These are phyloP conservation scores for Drosophila willistoni DNA, from an alignment of 1,140 invertebrate genomes.

Conservation along the genomic window DNA sequence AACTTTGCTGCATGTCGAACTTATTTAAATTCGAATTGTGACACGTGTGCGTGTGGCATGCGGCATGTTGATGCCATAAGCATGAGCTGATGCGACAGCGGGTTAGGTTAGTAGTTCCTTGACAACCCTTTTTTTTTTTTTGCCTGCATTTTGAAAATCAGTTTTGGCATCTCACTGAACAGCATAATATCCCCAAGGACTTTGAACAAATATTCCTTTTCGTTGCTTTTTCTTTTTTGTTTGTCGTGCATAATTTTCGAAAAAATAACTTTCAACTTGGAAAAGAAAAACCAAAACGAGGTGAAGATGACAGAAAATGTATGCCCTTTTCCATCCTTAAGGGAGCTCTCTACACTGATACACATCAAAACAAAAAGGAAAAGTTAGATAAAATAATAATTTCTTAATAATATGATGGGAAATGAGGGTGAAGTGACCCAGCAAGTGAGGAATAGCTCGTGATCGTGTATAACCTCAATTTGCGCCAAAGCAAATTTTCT, in stretches of 20 bases:
- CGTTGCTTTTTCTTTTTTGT: constrained; percentile 31
- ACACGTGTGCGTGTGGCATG: constrained; percentile 50
- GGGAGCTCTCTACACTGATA: too few relatives aligned
- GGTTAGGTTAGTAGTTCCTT: constrained; percentile 34
- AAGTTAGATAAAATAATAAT: background rate
- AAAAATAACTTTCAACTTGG: constrained; percentile 57
- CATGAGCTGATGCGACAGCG: background rate
- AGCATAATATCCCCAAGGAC: constrained; percentile 78
- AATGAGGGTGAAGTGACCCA: too few relatives aligned
- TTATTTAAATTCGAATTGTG: constrained; percentile 72
- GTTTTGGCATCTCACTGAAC: constrained; percentile 74
- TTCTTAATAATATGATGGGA: too few relatives aligned
- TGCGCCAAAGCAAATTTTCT: too few relatives aligned
- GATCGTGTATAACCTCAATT: too few relatives aligned
- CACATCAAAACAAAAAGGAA: constrained; percentile 11
- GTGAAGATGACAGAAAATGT: constrained; percentile 54
- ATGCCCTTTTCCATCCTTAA: constrained; percentile 39
- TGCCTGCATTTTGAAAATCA: constrained; percentile 52
- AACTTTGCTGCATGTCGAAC: constrained; percentile 65
- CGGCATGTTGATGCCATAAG: constrained; percentile 10
- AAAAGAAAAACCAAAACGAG: background rate
- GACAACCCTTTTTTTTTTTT: constrained; percentile 57
- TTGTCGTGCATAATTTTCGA: constrained; percentile 67
- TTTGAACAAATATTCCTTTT: constrained; percentile 4
- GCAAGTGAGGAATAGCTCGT: too few relatives aligned